Conservation (phyloP, 2,888 invertebrate genomes). For the Tethea ocularis region DNA sequence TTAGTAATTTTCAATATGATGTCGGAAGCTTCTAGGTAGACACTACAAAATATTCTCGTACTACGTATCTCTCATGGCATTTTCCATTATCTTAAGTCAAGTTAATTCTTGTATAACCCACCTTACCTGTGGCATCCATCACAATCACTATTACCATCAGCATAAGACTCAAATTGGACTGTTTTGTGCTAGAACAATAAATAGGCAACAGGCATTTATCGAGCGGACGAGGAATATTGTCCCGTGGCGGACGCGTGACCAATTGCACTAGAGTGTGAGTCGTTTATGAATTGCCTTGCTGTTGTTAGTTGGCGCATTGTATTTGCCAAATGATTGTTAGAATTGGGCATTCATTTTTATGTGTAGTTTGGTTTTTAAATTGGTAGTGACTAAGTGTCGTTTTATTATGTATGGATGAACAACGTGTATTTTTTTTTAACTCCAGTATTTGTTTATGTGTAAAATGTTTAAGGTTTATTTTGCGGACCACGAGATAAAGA, state of each 20-base stretch:
- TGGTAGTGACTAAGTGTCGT: neutral
- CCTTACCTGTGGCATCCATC: too few relatives aligned
- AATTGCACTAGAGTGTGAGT: slow-evolving; percentile 8
- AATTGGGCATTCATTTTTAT: neutral
- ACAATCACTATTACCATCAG: neutral
- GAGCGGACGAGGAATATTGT: neutral
- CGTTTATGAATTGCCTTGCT: slow-evolving; percentile 2
- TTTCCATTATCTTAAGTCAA: too few relatives aligned
- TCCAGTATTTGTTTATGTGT: too few relatives aligned
- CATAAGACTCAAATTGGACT: neutral
- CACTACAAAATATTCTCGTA: too few relatives aligned
- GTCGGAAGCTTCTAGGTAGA: too few relatives aligned
- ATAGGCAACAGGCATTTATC: slow-evolving; percentile 4
- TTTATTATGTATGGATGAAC: neutral
- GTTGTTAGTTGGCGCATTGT: neutral
- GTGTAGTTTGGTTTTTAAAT: neutral
- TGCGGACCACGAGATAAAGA: too few relatives aligned
- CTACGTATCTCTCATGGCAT: too few relatives aligned
- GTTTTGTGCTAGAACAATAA: neutral
- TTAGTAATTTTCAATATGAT: too few relatives aligned
- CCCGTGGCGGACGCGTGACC: slow-evolving; percentile 10
- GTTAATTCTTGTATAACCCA: too few relatives aligned
- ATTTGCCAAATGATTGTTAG: neutral
- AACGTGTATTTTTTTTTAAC: too few relatives aligned
- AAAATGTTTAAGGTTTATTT: too few relatives aligned